Conservation (phyloP, 2,113 vertebrate species). For the Hemibagrus wyckioides region DNA sequence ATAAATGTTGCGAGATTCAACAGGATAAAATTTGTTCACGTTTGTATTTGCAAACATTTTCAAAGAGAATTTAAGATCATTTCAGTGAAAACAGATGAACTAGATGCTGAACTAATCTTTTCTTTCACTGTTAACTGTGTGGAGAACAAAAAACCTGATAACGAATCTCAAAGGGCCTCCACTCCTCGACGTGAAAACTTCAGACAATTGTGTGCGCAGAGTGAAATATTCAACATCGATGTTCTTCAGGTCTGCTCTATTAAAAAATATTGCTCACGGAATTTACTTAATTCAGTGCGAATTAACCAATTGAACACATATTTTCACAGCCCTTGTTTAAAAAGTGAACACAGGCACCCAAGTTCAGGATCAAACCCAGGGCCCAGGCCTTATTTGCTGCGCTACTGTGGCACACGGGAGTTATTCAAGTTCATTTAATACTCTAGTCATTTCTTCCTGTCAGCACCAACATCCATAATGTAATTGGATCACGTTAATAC, state of each 20-base stretch:
- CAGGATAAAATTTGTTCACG: not conserved
- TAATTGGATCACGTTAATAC: not conserved
- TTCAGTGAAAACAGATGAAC: not conserved
- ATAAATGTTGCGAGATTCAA: not conserved
- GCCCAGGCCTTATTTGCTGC: not conserved
- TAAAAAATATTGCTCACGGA: not conserved
- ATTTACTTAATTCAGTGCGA: not conserved
- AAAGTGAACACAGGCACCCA: not conserved
- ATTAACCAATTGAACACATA: not conserved
- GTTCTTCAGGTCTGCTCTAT: constrained; percentile 7
- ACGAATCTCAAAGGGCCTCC: not conserved
- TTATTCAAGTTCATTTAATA: too few species aligned
- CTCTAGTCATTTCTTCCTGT: not conserved
- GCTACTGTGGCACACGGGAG: not conserved
- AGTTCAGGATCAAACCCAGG: not conserved
- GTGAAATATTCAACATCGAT: not conserved
- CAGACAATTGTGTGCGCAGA: not conserved
- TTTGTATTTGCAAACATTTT: not conserved
- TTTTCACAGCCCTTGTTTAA: not conserved
- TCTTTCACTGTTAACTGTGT: not conserved
- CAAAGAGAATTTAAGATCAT: not conserved
- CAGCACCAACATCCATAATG: not conserved
- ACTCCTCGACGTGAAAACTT: not conserved
- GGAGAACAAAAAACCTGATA: not conserved
- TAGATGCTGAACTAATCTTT: not conserved